Percentiles rank a stretch among this genome's conserved stretches.
Conservation (phyloP, 2,113 vertebrate species). For the Marmota monax region DNA sequence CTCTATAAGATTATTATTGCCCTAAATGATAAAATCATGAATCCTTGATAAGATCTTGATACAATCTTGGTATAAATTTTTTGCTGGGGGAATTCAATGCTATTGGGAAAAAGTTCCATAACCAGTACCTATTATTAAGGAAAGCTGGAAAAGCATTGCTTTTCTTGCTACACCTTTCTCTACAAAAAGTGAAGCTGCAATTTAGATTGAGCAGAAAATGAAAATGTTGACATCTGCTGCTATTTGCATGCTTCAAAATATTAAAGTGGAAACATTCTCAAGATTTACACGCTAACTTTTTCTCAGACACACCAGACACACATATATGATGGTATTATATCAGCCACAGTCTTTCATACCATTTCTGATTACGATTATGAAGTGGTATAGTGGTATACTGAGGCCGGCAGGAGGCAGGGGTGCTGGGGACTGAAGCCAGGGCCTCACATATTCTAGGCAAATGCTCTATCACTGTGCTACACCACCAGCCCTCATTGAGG, state of each 20-base stretch:
- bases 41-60: not conserved
- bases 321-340: slow-evolving; percentile 66
- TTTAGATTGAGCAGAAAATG: slow-evolving; percentile 65
- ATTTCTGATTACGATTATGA: slow-evolving; percentile 74
- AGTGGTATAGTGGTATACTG: slow-evolving; percentile 44
- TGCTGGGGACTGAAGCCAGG: too few relatives aligned
- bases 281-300: slow-evolving; percentile 76
- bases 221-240: slow-evolving; percentile 75
- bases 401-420: not conserved
- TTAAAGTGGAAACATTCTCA: slow-evolving; percentile 74
- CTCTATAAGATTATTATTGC: not conserved
- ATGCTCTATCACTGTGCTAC: not conserved
- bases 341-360: slow-evolving; percentile 64
- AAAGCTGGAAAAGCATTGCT: slow-evolving; percentile 11
- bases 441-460: not conserved
- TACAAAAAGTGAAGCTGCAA: not conserved
- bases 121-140: not conserved
- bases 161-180: not conserved
- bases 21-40: slow-evolving; percentile 12
- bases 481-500: not conserved
- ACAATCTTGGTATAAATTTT: not conserved
- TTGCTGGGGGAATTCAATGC: not conserved
- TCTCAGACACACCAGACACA: slow-evolving; percentile 79
- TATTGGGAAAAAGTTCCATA: not conserved
- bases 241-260: slow-evolving; percentile 69